Base-by-base conservation (phyloP, 2,113 vertebrate species). In the Channa maculata region DNA sequence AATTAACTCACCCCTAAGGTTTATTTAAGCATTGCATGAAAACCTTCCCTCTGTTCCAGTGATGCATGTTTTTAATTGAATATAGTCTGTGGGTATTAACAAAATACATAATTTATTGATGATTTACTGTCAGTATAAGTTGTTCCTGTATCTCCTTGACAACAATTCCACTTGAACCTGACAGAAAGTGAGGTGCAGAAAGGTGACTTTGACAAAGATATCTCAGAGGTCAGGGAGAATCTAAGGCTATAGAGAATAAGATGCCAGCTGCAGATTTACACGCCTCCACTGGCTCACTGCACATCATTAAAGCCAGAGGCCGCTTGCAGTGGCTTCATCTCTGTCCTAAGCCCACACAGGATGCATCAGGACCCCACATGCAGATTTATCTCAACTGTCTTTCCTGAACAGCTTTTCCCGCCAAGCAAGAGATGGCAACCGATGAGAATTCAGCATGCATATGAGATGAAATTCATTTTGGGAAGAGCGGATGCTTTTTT, bases 311-410 rank as follows among this genome's bases (percentile, higher is more conserved):
- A 93, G 82, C 77, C 83, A 87, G 83, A 86, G 86, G 85, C 86
- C 61, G 75, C 88, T 86, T 60, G 79, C 86, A 84, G 86, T 88
- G 85, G 83, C 85, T 91, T 84, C 75, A 77, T 88, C 79, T 90
- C 79, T 72, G 72, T 91, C 89, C 86, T 83, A 24, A 80, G 80
- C 90, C 90, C 90, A 91, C 91, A 92, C 90, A 85, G 71, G 83
- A 85, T 79, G 64, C 84, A 82, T 69, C 63, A 75, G 68, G 86
- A 72, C 80, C 82, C 72, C 86, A 85, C 83, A 82, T 44, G 5
- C 65, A 90, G 92, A 94, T 94, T 93, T 94, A 93, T 92, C 85
- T 88, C 58, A 59, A 81, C 89, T 94, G 91, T 93, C 93, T 88
- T 67, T 86, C 24, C 85, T 64, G 59, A 78, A 75, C 78, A 41